Base-by-base conservation (phyloP, 2,888 invertebrate species). In the Cataglyphis cursor region DNA sequence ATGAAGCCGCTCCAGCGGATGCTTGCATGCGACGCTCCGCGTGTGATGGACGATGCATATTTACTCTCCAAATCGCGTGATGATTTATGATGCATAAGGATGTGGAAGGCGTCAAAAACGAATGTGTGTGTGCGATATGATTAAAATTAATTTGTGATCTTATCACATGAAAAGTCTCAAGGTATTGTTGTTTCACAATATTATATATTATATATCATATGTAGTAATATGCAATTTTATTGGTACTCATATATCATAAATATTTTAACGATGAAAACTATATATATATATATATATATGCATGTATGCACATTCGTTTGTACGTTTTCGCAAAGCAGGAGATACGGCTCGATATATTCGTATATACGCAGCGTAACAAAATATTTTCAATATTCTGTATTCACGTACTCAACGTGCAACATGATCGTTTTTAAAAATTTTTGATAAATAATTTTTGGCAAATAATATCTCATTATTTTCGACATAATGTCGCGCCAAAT, bases 41-140 rank as follows among this genome's bases (percentile, higher is more conserved):
- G n/a, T 54, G 72, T 80, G 72, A 78, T 70, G 78, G 72, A 78
- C 73, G 59, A 57, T n/a, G 76, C 78, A 44, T 78, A 65, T 80
- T 80, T 80, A 72, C 59, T 73, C 73, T 59, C 57, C 8, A 59
- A 80, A 72, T 72, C 59, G 73, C 59, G 15, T 24, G 10, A 75
- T 72, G 73, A 80, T 80, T 80, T 80, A 80, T 72, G 59, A 80
- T 44, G 44, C 73, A 9, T 12, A 24, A 21, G n/a, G 15, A 10
- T 31, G 31, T 18, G 28, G 12, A 12, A 12, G n/a, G 54, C 24
- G 72, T 78, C 54, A 31, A 72, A 44, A 44, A 59, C 44, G 18
- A 48, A 80, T 12, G 73, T 38, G 78, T 38, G 78, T 38, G 48
- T n/a, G 48, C n/a, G 78, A 59, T 41, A 10, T 28, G 73, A 73